phyloP scores from a whole-genome alignment of 2,888 invertebrate species.

The Drepanosiphum platanoidis region DNA sequence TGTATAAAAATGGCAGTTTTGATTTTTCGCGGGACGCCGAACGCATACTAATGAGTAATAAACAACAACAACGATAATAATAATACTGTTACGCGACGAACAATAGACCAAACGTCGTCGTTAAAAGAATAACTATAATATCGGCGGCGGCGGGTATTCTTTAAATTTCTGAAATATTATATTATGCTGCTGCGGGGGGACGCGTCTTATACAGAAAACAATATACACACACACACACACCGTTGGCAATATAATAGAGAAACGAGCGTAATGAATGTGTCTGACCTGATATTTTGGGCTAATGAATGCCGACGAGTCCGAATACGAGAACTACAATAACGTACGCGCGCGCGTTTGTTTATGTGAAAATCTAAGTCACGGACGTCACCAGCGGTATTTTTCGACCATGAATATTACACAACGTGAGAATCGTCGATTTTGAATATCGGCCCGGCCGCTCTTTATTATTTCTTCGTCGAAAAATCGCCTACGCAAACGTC shows the following conservation, averaged over 20 bases:
- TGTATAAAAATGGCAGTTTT: constrained; percentile 11
- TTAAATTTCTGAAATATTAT: neutral
- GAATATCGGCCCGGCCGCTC: no score
- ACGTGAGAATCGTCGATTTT: neutral
- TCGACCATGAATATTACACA: neutral
- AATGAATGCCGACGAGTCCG: neutral
- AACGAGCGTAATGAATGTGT: constrained; percentile 26
- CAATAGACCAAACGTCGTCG: constrained; percentile 23
- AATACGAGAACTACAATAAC: no score
- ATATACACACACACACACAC: no score
- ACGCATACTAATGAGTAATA: constrained; percentile 37
- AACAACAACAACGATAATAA: no score
- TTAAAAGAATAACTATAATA: constrained; percentile 32
- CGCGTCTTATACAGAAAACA: no score
- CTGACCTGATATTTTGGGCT: constrained; percentile 23
- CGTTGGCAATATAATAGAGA: constrained; percentile 8
- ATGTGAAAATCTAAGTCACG: constrained; percentile 13
- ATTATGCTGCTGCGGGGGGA: neutral
- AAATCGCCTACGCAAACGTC: no score
- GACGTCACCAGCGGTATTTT: constrained; percentile 15
- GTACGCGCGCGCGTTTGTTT: neutral
- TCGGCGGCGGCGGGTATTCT: neutral
- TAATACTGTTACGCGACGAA: constrained; percentile 21
- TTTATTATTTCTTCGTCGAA: no score
- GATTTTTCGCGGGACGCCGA: neutral